Conservation (phyloP, 2,888 invertebrate genomes). For the Orthosia cruda region DNA sequence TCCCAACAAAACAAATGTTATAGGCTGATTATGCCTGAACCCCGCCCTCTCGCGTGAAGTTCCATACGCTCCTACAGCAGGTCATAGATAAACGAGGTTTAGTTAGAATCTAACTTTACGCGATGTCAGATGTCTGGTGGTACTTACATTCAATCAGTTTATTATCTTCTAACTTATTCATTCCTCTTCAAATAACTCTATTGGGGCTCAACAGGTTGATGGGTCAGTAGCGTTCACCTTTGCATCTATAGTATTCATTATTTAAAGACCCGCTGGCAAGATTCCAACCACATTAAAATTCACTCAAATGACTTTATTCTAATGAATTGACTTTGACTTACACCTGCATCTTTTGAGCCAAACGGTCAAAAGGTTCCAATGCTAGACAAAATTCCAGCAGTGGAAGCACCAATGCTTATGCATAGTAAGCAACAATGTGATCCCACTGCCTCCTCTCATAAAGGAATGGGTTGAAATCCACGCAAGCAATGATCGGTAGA, state of each 20-base stretch:
- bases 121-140: too few relatives aligned
- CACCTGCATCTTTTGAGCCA: background rate
- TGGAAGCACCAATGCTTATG: too few relatives aligned
- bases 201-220: conserved; percentile 30
- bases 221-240: conserved; percentile 2
- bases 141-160: background rate
- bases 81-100: too few relatives aligned
- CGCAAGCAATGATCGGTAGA: background rate
- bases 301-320: background rate
- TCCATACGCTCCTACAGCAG: too few relatives aligned
- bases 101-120: too few relatives aligned
- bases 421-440: background rate
- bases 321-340: background rate
- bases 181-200: background rate
- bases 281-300: background rate
- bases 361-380: background rate
- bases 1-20: too few relatives aligned
- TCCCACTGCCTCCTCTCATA: background rate
- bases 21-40: too few relatives aligned
- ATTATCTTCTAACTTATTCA: background rate
- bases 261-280: background rate
- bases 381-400: background rate
- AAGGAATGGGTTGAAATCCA: background rate
- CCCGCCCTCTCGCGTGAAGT: too few relatives aligned
- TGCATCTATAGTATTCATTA: conserved; percentile 6